Base-by-base conservation (phyloP, 2,888 invertebrate genomes). In the Lapara coniferarum region DNA sequence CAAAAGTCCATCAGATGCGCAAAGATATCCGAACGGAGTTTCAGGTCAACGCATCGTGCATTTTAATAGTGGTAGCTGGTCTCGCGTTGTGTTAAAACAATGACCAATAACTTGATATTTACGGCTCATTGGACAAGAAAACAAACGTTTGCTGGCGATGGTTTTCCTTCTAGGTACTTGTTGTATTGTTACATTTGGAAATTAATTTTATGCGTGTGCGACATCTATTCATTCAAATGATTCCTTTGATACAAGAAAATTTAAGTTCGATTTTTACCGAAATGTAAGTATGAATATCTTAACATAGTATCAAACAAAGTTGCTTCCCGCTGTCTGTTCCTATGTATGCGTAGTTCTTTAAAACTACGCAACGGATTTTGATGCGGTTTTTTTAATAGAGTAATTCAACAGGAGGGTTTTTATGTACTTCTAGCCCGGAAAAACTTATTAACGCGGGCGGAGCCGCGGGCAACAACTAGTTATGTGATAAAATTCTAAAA, bases 31-130 rank as follows among this genome's bases (percentile, higher is more conserved):
- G 49, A 69, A 63, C 51, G 13, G 78, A 74, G 77, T 81, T 87
- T 85, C 85, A 83, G 89, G 87, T 85, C 84, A 88, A 87, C 81
- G 85, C 86, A 84, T 88, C 83, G 81, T 78, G 77, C 81, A 86
- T 87, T 87, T 88, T 88, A 90, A 89, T 89, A 87, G 86, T 85
- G 85, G 85, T 81, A 82, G 80, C 82, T 80, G 84, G 82, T 80
- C 79, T 79, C 82, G 83, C 80, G 83, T 86, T 87, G 87, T 87
- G 85, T 87, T 91, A 88, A 90, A 89, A 92, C 91, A 91, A 92
- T 91, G 91, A 86, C 87, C 90, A 89, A 91, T 91, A 91, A 91
- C 85, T 90, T 85, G 82, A 83, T 86, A 86, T 88, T 89, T 88
- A 88, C 86, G 87, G 85, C 86, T 87, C 88, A 88, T 88, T 86